Percentiles rank a stretch among this genome's conserved stretches.
Conservation (phyloP, 37 sponge, comb jelly and placozoan genomes). For the Agelas oroides region DNA sequence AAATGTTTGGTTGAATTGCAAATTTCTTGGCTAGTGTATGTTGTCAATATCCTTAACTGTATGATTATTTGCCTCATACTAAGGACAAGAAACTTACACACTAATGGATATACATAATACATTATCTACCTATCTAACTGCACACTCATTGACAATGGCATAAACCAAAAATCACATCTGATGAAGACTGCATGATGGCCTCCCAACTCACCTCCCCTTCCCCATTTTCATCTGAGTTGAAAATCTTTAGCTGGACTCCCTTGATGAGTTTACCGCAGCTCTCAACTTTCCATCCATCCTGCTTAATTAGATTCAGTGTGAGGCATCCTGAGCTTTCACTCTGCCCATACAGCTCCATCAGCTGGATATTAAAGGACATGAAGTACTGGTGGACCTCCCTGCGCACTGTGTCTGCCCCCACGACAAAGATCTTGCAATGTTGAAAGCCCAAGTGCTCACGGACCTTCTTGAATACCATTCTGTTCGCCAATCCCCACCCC, state of each 20-base stretch:
- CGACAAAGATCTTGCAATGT: slow-evolving; percentile 36
- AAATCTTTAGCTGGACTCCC: slow-evolving; percentile 76
- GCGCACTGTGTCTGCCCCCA: slow-evolving; percentile 29
- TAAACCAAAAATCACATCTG: too few relatives aligned
- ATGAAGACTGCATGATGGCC: too few relatives aligned
- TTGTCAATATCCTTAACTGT: too few relatives aligned
- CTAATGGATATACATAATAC: too few relatives aligned
- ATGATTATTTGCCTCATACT: too few relatives aligned
- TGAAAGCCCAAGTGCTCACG: slow-evolving; percentile 61
- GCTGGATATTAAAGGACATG: slow-evolving; percentile 83
- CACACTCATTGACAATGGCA: too few relatives aligned
- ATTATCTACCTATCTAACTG: too few relatives aligned
- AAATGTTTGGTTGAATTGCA: too few relatives aligned
- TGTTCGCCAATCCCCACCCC: slow-evolving; percentile 72
- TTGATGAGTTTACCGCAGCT: slow-evolving; percentile 66
- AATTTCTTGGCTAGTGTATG: too few relatives aligned
- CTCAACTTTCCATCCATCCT: slow-evolving; percentile 70
- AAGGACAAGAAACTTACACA: too few relatives aligned
- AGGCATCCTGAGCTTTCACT: slow-evolving; percentile 73
- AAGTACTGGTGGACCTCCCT: slow-evolving; percentile 80
- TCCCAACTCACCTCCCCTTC: slow-evolving; percentile 83
- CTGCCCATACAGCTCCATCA: slow-evolving; percentile 88
- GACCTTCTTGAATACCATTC: slow-evolving; percentile 70
- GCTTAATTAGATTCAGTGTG: slow-evolving; percentile 36
- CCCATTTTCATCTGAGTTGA: slow-evolving; percentile 81